Conservation (phyloP, 2,797 vertebrate genomes). For the Phyllotis vaccarum region DNA sequence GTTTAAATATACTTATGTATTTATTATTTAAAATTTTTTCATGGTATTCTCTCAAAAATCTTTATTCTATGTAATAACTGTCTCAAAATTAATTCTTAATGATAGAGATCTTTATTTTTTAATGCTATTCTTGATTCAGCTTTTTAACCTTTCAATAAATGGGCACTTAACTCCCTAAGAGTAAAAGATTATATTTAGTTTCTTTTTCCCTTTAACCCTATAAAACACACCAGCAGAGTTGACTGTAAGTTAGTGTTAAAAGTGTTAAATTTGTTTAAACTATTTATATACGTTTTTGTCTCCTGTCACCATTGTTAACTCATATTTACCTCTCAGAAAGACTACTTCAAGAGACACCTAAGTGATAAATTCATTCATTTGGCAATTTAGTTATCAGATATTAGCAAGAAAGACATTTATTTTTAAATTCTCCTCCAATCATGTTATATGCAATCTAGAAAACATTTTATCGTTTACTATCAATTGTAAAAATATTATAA, state of each 20-base stretch:
- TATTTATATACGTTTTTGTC: neutral
- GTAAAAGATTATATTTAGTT: neutral
- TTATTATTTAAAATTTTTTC: conserved; percentile 1
- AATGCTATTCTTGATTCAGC: neutral
- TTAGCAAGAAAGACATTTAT: neutral
- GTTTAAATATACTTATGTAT: neutral
- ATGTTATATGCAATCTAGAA: neutral
- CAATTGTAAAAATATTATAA: neutral
- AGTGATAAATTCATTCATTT: neutral
- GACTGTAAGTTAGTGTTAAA: neutral
- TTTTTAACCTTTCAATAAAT: conserved; percentile 9
- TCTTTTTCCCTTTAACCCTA: neutral
- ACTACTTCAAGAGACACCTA: neutral
- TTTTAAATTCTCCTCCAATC: neutral
- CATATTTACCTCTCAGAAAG: neutral
- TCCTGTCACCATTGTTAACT: neutral
- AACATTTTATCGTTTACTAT: neutral
- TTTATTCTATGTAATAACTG: neutral
- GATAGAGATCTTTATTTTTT: neutral
- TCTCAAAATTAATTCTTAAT: neutral
- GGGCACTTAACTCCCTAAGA: neutral
- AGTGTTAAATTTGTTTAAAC: neutral
- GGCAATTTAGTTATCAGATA: conserved; percentile 14
- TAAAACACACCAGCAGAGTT: neutral
- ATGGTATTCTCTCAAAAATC: neutral